Evolutionary conservation across 2,888 invertebrate species (phyloP).

Genomic region (Eupithecia insigniata): DNA sequence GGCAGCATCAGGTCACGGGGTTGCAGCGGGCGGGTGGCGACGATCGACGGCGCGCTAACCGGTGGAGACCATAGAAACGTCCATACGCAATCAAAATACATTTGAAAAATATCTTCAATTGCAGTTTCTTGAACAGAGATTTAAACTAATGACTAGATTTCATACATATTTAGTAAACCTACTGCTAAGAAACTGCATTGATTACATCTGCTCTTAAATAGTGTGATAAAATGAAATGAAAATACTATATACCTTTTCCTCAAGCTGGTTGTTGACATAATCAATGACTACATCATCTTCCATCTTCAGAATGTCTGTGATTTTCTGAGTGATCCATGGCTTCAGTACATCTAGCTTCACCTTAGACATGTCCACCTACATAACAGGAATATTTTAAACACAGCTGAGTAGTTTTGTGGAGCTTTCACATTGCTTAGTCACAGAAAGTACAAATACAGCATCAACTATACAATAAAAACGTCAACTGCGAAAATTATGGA

Average conservation of each 20-base stretch:
- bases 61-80: constrained; percentile 83
- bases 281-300: constrained; percentile 99
- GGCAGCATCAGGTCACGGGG: constrained; percentile 68
- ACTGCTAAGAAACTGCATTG: constrained; percentile 80
- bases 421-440: not conserved
- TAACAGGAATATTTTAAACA: not conserved
- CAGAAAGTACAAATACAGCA: not conserved
- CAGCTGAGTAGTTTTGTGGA: not conserved
- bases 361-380: constrained; percentile 97
- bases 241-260: constrained; percentile 90
- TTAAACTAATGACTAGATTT: constrained; percentile 32
- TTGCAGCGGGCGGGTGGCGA: constrained; percentile 69
- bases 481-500: too few species aligned
- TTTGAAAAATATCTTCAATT: constrained; percentile 78
- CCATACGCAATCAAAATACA: constrained; percentile 84
- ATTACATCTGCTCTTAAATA: constrained; percentile 73
- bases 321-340: constrained; percentile 99
- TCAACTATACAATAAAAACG: not conserved
- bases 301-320: constrained; percentile 97
- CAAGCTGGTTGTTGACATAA: constrained; percentile 99
- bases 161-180: constrained; percentile 29
- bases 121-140: constrained; percentile 73
- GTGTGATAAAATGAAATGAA: constrained; percentile 49
- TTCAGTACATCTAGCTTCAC: constrained; percentile 98
- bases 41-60: constrained; percentile 78